Percentiles rank a stretch among this genome's conserved stretches.
phyloP scores from a whole-genome alignment of 2,888 invertebrate genomes.

The Lasioglossum lativentre region DNA sequence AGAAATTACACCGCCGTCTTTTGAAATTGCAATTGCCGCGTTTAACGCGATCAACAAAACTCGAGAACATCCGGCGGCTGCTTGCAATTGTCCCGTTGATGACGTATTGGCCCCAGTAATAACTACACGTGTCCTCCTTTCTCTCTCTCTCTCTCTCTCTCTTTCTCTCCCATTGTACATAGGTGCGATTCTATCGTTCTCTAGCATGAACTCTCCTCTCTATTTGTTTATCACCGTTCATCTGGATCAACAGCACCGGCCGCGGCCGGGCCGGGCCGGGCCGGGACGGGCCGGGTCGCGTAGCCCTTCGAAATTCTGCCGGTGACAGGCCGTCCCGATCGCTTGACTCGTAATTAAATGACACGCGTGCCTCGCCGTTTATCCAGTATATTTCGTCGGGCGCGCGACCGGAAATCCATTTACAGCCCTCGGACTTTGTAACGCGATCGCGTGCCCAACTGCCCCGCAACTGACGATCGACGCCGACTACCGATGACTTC shows the following conservation, averaged over 20 bases:
- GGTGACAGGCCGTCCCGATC: slow-evolving; percentile 58
- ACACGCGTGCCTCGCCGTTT: slow-evolving; percentile 44
- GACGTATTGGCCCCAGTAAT: slow-evolving; percentile 54
- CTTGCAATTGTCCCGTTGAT: slow-evolving; percentile 64
- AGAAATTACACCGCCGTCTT: slow-evolving; percentile 6
- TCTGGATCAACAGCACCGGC: slow-evolving; percentile 13
- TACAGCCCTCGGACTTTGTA: slow-evolving; percentile 21
- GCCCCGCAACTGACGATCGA: not conserved
- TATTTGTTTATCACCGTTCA: slow-evolving; percentile 44
- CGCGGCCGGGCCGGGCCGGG: not conserved
- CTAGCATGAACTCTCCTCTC: slow-evolving; percentile 1
- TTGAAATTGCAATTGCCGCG: slow-evolving; percentile 33
- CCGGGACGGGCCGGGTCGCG: not conserved
- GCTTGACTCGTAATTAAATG: slow-evolving; percentile 63
- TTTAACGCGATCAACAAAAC: slow-evolving; percentile 45
- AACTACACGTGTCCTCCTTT: slow-evolving; percentile 43
- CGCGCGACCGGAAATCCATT: slow-evolving; percentile 38
- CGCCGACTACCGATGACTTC: not conserved
- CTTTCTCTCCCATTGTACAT: too few relatives aligned
- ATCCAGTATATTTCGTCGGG: slow-evolving; percentile 9
- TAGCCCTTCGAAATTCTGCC: slow-evolving; percentile 52
- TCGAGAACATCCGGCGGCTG: slow-evolving; percentile 25
- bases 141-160: slow-evolving; percentile 9
- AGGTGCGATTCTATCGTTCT: not conserved
- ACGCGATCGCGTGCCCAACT: slow-evolving; percentile 23